Base-by-base conservation (phyloP, 2,797 vertebrate genomes). In the Novumbra hubbsi region DNA sequence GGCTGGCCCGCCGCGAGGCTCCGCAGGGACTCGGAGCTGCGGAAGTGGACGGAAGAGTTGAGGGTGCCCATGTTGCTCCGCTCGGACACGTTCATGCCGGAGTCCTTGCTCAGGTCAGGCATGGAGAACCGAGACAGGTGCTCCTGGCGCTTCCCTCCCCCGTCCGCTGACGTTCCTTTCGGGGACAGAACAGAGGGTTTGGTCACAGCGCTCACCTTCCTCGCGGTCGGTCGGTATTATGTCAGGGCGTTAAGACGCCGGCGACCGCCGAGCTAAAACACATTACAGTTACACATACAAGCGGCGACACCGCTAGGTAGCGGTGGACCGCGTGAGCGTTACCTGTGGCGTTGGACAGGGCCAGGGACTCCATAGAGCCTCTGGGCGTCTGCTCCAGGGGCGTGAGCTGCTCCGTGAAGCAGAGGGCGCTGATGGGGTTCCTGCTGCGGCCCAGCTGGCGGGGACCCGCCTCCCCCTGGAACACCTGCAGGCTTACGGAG, bases 91-190 rank as follows among this genome's bases (percentile, higher is more conserved):
- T 98, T 99, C 96, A 99, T 96, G 48, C 97, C 98, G 0, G 98
- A 99, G 93, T 99, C 98, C 89, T 99, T 99, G 92, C 98, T 99
- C 82, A 99, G 90, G 88, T 99, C 98, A 0, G 98, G 98, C 97
- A 99, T 99, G 15, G 98, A 99, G 87, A 99, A 99, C 30, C 96
- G 94, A 68, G 98, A 99, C 45, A 99, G 95, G 73, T 97, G 96
- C 88, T 99, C 98, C 86, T 97, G 97, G 55, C 95, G 94, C 83
- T 95, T 98, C 81, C 95, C 91, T 7, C 94, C 95, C 0, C 96
- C 94, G 0, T 98, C 96, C 1, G 94, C 94, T 0, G 96, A 98
- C 76, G 95, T 93, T 28, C 96, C 98, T 99, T 78, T 78, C 55
- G 62, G 32, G 71, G 17, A 19, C 55, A 68, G 28, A 78, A 17